These are phyloP conservation scores for Halictus ligatus DNA, from an alignment of 2,888 invertebrate species.

Conservation along the genomic window DNA sequence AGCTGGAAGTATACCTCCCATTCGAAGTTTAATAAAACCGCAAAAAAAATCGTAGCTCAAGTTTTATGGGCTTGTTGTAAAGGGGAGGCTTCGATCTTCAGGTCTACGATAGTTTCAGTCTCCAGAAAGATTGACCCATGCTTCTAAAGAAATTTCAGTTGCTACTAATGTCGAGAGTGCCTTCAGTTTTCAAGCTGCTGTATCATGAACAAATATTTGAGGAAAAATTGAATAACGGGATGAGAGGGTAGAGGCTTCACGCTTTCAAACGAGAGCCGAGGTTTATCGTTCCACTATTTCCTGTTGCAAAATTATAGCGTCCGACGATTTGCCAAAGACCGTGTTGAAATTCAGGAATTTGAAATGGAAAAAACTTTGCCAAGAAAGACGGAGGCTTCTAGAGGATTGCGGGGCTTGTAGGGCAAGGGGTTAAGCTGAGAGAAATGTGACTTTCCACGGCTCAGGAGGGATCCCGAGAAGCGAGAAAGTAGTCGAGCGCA, in stretches of 20 bases:
- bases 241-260: neutral
- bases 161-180: neutral
- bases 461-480: neutral
- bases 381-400: neutral
- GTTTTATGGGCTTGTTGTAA: neutral
- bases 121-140: neutral
- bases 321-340: neutral
- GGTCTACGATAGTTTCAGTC: neutral
- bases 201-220: accelerated
- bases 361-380: neutral
- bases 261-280: neutral
- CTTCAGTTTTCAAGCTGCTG: neutral
- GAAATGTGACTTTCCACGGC: neutral
- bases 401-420: neutral
- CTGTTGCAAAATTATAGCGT: neutral
- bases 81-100: neutral
- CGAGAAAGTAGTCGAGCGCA: neutral
- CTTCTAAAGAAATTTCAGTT: neutral
- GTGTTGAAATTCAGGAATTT: neutral
- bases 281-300: neutral
- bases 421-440: neutral
- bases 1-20: too few species aligned
- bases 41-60: neutral
- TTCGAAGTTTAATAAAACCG: too few species aligned
- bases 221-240: neutral